phyloP scores from a whole-genome alignment of 2,797 vertebrate species.

The Ciconia nigra region DNA sequence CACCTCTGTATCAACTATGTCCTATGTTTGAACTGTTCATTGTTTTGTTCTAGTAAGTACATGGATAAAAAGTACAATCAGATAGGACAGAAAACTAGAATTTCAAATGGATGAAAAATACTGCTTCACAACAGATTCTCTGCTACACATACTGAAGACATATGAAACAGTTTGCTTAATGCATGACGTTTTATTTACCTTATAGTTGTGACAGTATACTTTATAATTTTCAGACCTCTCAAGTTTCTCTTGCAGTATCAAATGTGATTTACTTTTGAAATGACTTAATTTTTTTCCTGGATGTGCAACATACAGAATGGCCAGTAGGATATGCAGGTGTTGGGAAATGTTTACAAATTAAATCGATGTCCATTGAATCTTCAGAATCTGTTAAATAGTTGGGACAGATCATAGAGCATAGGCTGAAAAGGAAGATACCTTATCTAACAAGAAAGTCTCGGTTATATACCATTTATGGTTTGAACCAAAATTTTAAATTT shows the following conservation, averaged over 20 bases:
- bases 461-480: not conserved
- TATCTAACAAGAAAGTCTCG: not conserved
- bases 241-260: not conserved
- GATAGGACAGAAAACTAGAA: not conserved
- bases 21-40: not conserved
- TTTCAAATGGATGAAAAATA: not conserved
- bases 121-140: not conserved
- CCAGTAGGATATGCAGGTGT: not conserved
- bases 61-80: not conserved
- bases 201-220: not conserved
- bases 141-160: not conserved
- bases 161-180: not conserved
- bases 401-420: not conserved
- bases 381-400: not conserved
- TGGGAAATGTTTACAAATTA: not conserved
- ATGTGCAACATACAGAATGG: not conserved
- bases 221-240: not conserved
- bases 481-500: not conserved
- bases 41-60: not conserved
- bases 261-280: not conserved
- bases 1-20: too few species aligned
- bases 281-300: not conserved
- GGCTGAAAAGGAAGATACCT: not conserved
- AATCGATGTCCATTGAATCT: not conserved
- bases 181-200: not conserved